These are phyloP conservation scores for Otolemur crassicaudatus DNA, from an alignment of 2,797 vertebrate genomes.

Conservation along the genomic window DNA sequence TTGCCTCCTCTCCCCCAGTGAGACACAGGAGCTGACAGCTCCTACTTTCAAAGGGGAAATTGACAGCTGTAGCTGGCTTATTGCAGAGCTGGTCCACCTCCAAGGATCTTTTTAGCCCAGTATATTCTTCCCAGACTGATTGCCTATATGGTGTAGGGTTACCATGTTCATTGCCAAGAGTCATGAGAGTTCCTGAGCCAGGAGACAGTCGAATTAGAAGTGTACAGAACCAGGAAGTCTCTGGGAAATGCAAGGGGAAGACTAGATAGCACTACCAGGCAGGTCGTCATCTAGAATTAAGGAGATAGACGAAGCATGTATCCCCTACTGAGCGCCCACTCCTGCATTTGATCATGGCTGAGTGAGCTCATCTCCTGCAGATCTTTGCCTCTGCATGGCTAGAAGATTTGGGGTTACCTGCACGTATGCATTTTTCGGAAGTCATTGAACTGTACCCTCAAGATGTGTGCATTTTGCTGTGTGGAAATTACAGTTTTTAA, in stretches of 20 bases:
- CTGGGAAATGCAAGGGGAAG: background rate
- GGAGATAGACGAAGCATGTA: background rate
- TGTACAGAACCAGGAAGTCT: background rate
- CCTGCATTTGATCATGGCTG: background rate
- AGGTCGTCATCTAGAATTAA: background rate
- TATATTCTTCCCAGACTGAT: constrained; percentile 12
- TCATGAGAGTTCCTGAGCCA: background rate
- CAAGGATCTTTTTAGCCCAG: background rate
- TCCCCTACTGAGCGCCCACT: background rate
- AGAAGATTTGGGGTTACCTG: background rate
- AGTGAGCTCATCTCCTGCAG: background rate
- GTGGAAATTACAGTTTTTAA: background rate
- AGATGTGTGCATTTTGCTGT: background rate
- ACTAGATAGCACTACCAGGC: background rate
- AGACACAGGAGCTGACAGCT: background rate
- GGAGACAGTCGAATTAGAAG: background rate
- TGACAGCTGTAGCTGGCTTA: background rate
- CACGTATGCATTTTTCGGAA: background rate
- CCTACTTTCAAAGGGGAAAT: background rate
- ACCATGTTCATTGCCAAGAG: constrained; percentile 13
- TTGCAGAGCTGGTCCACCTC: background rate
- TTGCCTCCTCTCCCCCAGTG: background rate
- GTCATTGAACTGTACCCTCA: background rate
- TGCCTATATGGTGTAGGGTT: background rate
- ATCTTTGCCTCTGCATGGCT: background rate